phyloP scores from a whole-genome alignment of 2,113 vertebrate species.

The Crypturellus undulatus region DNA sequence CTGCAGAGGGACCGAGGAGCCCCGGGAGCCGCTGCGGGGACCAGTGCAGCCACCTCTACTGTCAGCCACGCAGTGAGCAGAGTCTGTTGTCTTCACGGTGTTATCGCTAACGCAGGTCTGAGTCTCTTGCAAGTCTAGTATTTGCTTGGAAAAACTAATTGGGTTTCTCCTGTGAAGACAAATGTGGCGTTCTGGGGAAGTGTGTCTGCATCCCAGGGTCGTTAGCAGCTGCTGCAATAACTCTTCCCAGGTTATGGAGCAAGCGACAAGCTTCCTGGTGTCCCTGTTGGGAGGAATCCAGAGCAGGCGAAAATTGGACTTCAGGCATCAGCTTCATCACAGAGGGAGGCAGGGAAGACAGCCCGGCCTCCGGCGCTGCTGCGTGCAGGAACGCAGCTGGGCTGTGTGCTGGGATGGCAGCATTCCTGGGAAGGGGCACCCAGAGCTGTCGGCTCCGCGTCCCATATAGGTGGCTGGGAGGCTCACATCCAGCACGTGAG shows the following conservation, averaged over 20 bases:
- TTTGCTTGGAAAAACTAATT: background rate
- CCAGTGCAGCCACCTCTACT: accelerated
- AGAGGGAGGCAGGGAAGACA: background rate
- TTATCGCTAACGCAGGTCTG: background rate
- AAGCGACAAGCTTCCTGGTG: background rate
- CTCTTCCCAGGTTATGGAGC: background rate
- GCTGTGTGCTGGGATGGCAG: background rate
- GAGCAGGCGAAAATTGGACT: background rate
- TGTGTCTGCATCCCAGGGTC: background rate
- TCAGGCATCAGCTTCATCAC: background rate
- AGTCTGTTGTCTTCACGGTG: background rate
- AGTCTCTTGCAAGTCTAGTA: background rate
- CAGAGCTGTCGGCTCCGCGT: too few relatives aligned
- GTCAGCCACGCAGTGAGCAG: accelerated
- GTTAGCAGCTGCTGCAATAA: background rate
- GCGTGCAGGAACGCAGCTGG: accelerated
- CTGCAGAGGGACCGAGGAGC: accelerated
- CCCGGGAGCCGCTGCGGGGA: background rate
- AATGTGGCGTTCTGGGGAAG: background rate
- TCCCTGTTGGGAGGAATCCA: conserved; percentile 15
- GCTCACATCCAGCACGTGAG: accelerated
- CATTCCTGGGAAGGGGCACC: background rate
- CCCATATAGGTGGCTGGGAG: too few relatives aligned
- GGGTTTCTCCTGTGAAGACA: background rate
- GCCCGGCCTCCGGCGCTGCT: background rate